phyloP scores from a whole-genome alignment of 1,140 invertebrate genomes.

The Halictus rubicundus region DNA sequence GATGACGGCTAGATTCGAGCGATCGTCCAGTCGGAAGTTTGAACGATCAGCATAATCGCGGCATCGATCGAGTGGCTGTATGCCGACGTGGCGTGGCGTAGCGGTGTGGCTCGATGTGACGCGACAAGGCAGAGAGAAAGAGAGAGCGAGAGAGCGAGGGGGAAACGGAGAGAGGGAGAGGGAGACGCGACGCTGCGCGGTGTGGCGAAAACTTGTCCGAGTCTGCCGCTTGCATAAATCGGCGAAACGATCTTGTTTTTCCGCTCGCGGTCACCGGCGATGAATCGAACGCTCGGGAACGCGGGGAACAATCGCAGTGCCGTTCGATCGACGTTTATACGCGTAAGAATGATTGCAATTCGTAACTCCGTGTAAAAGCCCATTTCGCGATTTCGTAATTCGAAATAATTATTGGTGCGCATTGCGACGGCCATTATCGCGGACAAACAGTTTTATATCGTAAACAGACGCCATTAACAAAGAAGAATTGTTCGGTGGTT shows the following conservation, averaged over 20 bases:
- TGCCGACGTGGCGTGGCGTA: no score
- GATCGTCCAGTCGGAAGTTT: background rate
- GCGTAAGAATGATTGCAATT: constrained; percentile 63
- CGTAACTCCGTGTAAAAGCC: constrained; percentile 67
- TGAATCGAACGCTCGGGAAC: constrained; percentile 44
- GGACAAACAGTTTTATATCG: constrained; percentile 69
- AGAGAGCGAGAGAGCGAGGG: no score
- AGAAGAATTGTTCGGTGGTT: constrained; percentile 64
- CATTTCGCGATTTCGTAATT: constrained; percentile 68
- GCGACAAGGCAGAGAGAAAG: no score
- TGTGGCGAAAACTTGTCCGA: background rate
- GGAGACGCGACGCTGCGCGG: no score
- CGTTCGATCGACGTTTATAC: constrained; percentile 64
- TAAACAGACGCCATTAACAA: constrained; percentile 68
- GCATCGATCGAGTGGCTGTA: background rate
- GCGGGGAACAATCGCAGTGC: constrained; percentile 56
- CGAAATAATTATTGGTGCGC: constrained; percentile 68
- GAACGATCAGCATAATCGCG: background rate
- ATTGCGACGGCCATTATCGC: constrained; percentile 66
- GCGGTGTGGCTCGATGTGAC: no score
- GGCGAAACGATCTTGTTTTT: constrained; percentile 54
- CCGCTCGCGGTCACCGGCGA: constrained; percentile 40
- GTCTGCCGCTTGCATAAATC: constrained; percentile 33
- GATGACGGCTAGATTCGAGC: background rate
- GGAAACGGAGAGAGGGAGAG: no score